These are phyloP conservation scores for Procambarus clarkii DNA, from an alignment of 1,140 invertebrate species.

Conservation along the genomic window DNA sequence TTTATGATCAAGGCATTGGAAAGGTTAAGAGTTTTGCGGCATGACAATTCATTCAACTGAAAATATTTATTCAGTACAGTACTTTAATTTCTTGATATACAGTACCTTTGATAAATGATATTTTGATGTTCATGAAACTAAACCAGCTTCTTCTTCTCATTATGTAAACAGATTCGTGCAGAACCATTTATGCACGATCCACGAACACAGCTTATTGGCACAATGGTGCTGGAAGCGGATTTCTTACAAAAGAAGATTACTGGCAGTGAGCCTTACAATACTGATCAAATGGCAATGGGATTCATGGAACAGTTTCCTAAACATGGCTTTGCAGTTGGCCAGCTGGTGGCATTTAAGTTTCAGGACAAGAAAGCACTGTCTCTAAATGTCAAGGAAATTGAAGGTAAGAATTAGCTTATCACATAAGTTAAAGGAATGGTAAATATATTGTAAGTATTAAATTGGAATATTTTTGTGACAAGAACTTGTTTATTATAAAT, in stretches of 20 bases:
- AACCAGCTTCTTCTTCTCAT: background rate
- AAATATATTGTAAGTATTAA: no score
- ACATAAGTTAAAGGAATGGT: no score
- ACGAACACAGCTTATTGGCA: conserved; percentile 89
- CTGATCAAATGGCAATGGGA: conserved; percentile 95
- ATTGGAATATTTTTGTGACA: no score
- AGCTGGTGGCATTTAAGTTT: conserved; percentile 92
- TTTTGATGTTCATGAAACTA: no score
- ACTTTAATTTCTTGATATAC: no score
- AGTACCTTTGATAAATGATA: no score
- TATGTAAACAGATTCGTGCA: conserved; percentile 16
- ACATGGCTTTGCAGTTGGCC: conserved; percentile 92
- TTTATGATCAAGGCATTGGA: no score
- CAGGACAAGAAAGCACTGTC: conserved; percentile 91
- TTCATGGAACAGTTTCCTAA: conserved; percentile 93
- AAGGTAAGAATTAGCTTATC: conserved; percentile 80
- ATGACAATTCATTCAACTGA: no score
- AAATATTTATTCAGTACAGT: no score
- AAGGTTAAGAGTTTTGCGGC: no score
- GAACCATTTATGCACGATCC: conserved; percentile 73
- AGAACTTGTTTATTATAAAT: no score
- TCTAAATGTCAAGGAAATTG: conserved; percentile 90
- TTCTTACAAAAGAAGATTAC: conserved; percentile 88
- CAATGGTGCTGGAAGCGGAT: conserved; percentile 91
- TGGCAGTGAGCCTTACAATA: conserved; percentile 89